phyloP scores from a whole-genome alignment of 2,888 invertebrate species.

The Aproaerema taeniolella region DNA sequence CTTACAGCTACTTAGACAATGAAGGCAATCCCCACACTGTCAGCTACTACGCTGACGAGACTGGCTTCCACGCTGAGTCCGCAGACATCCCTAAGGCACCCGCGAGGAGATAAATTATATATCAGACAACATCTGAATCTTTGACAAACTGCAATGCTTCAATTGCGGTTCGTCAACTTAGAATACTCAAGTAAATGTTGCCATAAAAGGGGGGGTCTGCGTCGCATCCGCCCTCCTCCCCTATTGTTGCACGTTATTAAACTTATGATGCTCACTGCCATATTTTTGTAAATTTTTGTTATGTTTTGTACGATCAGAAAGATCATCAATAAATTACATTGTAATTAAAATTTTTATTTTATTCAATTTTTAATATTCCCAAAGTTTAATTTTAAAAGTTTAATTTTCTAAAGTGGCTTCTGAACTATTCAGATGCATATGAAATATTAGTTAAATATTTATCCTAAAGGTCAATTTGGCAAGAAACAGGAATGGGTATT shows the following conservation, averaged over 20 bases:
- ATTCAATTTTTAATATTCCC: too few species aligned
- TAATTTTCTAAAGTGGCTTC: too few species aligned
- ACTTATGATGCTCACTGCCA: conserved; percentile 51
- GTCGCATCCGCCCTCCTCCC: conserved; percentile 16
- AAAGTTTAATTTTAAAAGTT: too few species aligned
- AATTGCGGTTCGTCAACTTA: conserved; percentile 15
- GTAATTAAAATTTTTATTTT: too few species aligned
- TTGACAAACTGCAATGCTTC: conserved; percentile 18
- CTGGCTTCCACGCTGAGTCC: conserved; percentile 79
- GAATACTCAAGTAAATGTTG: conserved; percentile 9
- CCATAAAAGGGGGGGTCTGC: conserved; percentile 4
- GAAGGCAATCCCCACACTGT: conserved; percentile 73
- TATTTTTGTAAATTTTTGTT: conserved; percentile 48
- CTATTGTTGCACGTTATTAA: conserved; percentile 28
- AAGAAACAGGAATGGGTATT: too few species aligned
- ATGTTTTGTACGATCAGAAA: conserved; percentile 23
- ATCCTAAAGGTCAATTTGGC: too few species aligned
- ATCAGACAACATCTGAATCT: conserved; percentile 17
- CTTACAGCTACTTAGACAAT: conserved; percentile 71
- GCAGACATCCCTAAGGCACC: conserved; percentile 76
- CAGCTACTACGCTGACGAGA: conserved; percentile 79
- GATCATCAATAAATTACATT: not conserved
- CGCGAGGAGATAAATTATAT: conserved; percentile 31
- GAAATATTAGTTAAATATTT: too few species aligned
- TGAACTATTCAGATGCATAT: too few species aligned